phyloP scores from a whole-genome alignment of 2,113 vertebrate species.

The Megaceryle torquata region DNA sequence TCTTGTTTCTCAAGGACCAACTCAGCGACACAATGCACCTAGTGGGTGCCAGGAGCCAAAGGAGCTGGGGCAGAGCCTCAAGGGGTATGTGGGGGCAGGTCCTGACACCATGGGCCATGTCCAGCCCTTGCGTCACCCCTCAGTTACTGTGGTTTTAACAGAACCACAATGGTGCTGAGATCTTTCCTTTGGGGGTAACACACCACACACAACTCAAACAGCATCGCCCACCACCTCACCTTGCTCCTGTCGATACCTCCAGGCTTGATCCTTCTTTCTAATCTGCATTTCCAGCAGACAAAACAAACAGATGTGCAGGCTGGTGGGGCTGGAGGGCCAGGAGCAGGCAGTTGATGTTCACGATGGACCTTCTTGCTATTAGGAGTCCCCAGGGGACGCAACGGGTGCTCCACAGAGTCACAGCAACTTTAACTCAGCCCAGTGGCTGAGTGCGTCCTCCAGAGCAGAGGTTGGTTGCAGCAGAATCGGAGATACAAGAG shows the following conservation, averaged over 20 bases:
- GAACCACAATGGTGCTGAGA: accelerated
- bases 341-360: neutral
- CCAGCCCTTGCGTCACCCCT: accelerated
- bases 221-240: accelerated
- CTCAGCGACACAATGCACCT: accelerated
- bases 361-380: neutral
- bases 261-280: neutral
- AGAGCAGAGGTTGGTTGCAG: neutral
- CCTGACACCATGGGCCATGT: accelerated
- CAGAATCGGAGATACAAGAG: accelerated
- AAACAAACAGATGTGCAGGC: neutral
- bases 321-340: neutral
- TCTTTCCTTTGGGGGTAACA: neutral
- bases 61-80: neutral
- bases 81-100: neutral
- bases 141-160: neutral
- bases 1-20: neutral
- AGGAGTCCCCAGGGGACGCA: neutral
- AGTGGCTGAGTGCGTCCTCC: accelerated
- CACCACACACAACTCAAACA: neutral
- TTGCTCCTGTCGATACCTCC: neutral
- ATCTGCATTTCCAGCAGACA: neutral
- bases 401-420: neutral
- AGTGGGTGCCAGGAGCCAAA: neutral
- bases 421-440: neutral